phyloP scores from a whole-genome alignment of 1,140 invertebrate species.

The Drosophila parabipectinata region DNA sequence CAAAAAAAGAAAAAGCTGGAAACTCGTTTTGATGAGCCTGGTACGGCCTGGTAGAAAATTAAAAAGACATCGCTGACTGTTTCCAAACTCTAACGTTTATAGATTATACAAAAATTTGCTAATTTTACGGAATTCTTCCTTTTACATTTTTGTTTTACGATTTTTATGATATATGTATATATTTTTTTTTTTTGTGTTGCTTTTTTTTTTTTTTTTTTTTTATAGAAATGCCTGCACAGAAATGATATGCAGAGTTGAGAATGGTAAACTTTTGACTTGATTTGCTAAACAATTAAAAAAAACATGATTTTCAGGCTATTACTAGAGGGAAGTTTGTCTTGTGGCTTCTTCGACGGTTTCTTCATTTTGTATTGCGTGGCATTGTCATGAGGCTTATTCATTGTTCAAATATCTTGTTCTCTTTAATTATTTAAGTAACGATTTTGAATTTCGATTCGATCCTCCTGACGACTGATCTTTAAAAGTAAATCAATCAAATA shows the following conservation, averaged over 20 bases:
- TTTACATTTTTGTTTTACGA: slow-evolving; percentile 27
- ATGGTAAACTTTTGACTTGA: slow-evolving; percentile 58
- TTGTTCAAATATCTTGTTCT: slow-evolving; percentile 66
- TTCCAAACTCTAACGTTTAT: slow-evolving; percentile 24
- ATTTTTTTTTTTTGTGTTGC: slow-evolving; percentile 18
- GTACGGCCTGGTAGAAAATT: slow-evolving; percentile 29
- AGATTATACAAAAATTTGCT: slow-evolving; percentile 55
- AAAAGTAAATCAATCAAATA: slow-evolving; percentile 42
- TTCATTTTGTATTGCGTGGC: slow-evolving; percentile 53
- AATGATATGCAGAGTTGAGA: slow-evolving; percentile 72
- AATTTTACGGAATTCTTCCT: slow-evolving; percentile 62
- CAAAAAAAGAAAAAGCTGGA: slow-evolving; percentile 58
- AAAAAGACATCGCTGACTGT: slow-evolving; percentile 38
- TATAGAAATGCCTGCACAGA: slow-evolving; percentile 65
- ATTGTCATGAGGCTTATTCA: slow-evolving; percentile 64
- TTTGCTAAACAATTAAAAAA: slow-evolving; percentile 41
- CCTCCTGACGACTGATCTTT: slow-evolving; percentile 22
- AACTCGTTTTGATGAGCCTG: slow-evolving; percentile 23
- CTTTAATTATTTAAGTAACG: slow-evolving; percentile 55
- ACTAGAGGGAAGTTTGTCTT: slow-evolving; percentile 62
- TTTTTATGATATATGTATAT: slow-evolving; percentile 29
- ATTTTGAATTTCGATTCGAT: slow-evolving; percentile 34
- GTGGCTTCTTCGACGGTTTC: slow-evolving; percentile 51
- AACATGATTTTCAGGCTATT: slow-evolving; percentile 32
- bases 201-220: slow-evolving; percentile 16